phyloP scores from a whole-genome alignment of 2,113 vertebrate genomes.

The Andinoacara biseriatus region DNA sequence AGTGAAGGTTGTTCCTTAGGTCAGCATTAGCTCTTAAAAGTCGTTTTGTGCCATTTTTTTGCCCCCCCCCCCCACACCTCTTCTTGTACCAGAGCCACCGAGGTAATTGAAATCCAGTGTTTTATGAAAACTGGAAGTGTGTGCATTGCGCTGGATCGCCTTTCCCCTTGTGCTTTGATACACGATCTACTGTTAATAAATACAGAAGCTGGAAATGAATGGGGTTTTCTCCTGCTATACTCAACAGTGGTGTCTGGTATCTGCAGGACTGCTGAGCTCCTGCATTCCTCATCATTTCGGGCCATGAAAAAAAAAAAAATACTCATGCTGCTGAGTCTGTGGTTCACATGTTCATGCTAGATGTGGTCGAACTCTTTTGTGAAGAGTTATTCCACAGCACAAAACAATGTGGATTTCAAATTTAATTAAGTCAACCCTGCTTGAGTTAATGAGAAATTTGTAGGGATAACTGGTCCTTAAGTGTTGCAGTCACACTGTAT shows the following conservation, averaged over 20 bases:
- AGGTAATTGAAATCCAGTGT: slow-evolving; percentile 69
- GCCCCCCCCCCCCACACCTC: background rate
- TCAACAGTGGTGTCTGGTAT: slow-evolving; percentile 72
- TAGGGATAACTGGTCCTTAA: background rate
- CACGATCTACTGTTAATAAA: slow-evolving; percentile 72
- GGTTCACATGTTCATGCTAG: slow-evolving; percentile 45
- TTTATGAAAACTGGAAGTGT: slow-evolving; percentile 70
- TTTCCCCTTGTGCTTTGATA: slow-evolving; percentile 63
- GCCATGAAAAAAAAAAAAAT: slow-evolving; percentile 29
- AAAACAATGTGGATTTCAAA: slow-evolving; percentile 4
- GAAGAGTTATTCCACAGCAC: background rate
- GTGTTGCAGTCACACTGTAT: slow-evolving; percentile 13
- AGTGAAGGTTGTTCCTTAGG: slow-evolving; percentile 62
- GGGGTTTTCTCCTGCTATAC: slow-evolving; percentile 55
- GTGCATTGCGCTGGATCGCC: slow-evolving; percentile 43
- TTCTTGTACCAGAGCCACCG: slow-evolving; percentile 28
- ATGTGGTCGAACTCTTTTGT: slow-evolving; percentile 23
- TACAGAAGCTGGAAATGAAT: slow-evolving; percentile 74
- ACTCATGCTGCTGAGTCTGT: slow-evolving; percentile 58
- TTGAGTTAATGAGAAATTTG: slow-evolving; percentile 14
- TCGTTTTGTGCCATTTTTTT: slow-evolving; percentile 58
- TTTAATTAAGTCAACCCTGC: background rate
- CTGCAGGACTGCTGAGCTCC: slow-evolving; percentile 68
- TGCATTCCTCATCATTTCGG: slow-evolving; percentile 72
- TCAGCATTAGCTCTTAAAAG: slow-evolving; percentile 76